Percentiles rank a stretch among this genome's conserved stretches.
phyloP scores from a whole-genome alignment of 2,113 vertebrate genomes.

The Lasiurus cinereus region DNA sequence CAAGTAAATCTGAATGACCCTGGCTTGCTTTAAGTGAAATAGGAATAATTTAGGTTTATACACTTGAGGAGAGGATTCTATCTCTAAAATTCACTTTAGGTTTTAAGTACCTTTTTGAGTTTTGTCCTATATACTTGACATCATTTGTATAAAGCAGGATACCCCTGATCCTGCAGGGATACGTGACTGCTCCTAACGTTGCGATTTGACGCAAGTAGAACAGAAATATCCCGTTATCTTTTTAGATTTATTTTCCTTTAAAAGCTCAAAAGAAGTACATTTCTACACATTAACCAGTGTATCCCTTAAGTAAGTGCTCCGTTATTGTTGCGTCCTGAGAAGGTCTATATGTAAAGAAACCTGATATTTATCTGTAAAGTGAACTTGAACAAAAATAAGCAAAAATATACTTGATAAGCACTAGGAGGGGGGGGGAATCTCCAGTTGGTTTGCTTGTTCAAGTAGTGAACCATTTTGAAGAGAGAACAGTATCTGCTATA shows the following conservation, averaged over 20 bases:
- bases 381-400: slow-evolving; percentile 48
- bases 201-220: slow-evolving; percentile 2
- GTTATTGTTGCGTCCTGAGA: neutral
- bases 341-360: slow-evolving; percentile 35
- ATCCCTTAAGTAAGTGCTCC: slow-evolving; percentile 16
- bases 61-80: neutral
- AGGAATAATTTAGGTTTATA: slow-evolving; percentile 26
- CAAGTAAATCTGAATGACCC: slow-evolving; percentile 2
- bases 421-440: neutral
- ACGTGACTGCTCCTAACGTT: neutral
- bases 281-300: neutral
- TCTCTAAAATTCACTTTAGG: neutral
- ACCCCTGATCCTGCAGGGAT: neutral
- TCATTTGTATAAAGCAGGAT: neutral
- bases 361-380: slow-evolving; percentile 28
- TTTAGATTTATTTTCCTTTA: slow-evolving; percentile 42
- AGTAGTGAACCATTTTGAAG: slow-evolving; percentile 24
- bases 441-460: slow-evolving; percentile 35
- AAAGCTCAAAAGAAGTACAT: slow-evolving; percentile 4
- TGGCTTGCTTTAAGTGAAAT: neutral
- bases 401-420: slow-evolving; percentile 49
- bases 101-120: neutral
- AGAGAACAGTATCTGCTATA: slow-evolving; percentile 57
- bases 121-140: slow-evolving; percentile 16
- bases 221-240: neutral